These are phyloP conservation scores for Tipula lateralis DNA, from an alignment of 2,888 invertebrate species.

Conservation along the genomic window DNA sequence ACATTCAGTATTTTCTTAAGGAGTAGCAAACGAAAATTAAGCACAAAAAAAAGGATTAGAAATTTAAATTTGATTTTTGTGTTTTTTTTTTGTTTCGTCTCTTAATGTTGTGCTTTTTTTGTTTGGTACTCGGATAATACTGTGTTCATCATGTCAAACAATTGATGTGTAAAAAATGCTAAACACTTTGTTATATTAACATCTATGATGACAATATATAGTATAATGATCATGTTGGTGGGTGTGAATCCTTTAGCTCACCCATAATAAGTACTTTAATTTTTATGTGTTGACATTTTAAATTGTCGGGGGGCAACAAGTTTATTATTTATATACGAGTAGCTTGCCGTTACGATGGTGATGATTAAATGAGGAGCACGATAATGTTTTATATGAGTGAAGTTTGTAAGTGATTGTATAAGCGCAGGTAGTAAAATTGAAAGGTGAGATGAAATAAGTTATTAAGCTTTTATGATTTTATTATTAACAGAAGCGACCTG, in stretches of 20 bases:
- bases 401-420: no score
- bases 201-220: not conserved
- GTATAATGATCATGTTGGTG: constrained; percentile 15
- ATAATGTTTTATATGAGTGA: no score
- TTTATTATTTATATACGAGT: no score
- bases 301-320: not conserved
- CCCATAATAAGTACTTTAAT: not conserved
- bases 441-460: no score
- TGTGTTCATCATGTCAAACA: not conserved
- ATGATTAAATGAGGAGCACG: not conserved
- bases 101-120: not conserved
- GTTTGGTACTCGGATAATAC: not conserved
- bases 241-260: not conserved
- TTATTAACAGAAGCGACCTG: no score
- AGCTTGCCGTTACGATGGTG: not conserved
- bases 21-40: not conserved
- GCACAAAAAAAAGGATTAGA: not conserved
- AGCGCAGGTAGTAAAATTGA: no score
- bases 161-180: not conserved
- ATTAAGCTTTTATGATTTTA: no score
- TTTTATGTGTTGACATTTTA: not conserved
- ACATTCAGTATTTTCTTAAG: not conserved
- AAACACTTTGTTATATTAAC: constrained; percentile 8
- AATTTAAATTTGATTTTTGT: not conserved
- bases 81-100: not conserved